These are phyloP conservation scores for Borostomias antarcticus DNA, from an alignment of 2,797 vertebrate genomes.

Conservation along the genomic window DNA sequence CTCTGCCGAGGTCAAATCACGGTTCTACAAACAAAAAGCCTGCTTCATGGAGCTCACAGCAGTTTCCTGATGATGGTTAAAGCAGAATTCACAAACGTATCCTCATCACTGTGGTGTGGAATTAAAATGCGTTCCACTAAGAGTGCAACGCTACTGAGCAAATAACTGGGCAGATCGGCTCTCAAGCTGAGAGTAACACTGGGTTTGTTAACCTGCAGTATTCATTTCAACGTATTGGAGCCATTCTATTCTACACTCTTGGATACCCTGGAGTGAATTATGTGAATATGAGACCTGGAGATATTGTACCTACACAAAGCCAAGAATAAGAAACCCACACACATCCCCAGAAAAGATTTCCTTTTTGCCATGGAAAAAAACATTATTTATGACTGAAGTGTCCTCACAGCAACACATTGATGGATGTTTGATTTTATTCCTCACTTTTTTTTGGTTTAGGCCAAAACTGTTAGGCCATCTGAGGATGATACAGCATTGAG, in stretches of 20 bases:
- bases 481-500: no score
- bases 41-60: constrained; percentile 47
- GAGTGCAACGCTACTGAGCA: background rate
- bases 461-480: no score
- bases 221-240: background rate
- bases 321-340: background rate
- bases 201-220: background rate
- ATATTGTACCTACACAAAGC: background rate
- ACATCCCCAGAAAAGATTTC: background rate
- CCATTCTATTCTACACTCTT: background rate
- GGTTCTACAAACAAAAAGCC: constrained; percentile 42
- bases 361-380: background rate
- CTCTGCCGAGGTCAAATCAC: constrained; percentile 32
- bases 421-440: background rate
- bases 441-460: no score
- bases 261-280: no score
- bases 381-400: constrained; percentile 17
- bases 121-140: background rate
- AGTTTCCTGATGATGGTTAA: constrained; percentile 60
- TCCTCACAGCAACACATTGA: background rate
- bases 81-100: constrained; percentile 2
- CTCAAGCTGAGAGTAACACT: background rate
- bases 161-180: background rate
- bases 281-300: no score
- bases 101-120: constrained; percentile 16